Evolutionary conservation across 2,888 invertebrate genomes (phyloP), one percentile per base, ranked within the genome.

Genomic region (Leptura quadrifasciata): DNA sequence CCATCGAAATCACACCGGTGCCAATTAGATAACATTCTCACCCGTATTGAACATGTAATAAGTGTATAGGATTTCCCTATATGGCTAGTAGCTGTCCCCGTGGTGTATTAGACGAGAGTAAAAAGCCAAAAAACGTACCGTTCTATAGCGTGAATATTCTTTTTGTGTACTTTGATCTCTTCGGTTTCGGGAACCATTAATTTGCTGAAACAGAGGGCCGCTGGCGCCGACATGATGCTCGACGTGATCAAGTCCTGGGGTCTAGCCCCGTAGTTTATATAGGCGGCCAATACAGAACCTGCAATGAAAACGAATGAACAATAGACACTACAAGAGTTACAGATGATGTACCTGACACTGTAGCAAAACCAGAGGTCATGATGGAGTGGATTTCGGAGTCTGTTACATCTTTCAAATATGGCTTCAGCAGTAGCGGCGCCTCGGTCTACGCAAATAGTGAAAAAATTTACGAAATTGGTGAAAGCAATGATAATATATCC

Each of bases 161-260:
- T 93, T 0, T 94, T 93, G 0, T 93, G 93, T 0, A 96, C 95
- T 79, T 93, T 91, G 0, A 96, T 94, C 74, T 93, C 91, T 84
- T 96, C 95, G 0, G 95, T 96, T 91, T 99, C 99, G 0, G 99
- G 99, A 90, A 95, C 95, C 84, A 98, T 92, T 0, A 99, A 91
- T 88, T 99, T 99, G 12, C 97, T 93, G 85, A 93, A 95, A 84
- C 96, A 97, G 31, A 99, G 89, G 0, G 98, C 95, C 0, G 97
- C 97, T 0, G 98, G 98, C 0, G 98, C 98, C 0, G 98, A 96
- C 98, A 99, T 98, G 0, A 99, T 95, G 78, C 96, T 96, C 0
- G 98, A 96, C 0, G 98, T 96, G 78, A 99, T 94, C 54, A 99
- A 90, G 88, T 98, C 96, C 0, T 95, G 93, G 0, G 98, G 94